Evolutionary conservation across 2,797 vertebrate species (phyloP).

Genomic region (Poecilia picta): DNA sequence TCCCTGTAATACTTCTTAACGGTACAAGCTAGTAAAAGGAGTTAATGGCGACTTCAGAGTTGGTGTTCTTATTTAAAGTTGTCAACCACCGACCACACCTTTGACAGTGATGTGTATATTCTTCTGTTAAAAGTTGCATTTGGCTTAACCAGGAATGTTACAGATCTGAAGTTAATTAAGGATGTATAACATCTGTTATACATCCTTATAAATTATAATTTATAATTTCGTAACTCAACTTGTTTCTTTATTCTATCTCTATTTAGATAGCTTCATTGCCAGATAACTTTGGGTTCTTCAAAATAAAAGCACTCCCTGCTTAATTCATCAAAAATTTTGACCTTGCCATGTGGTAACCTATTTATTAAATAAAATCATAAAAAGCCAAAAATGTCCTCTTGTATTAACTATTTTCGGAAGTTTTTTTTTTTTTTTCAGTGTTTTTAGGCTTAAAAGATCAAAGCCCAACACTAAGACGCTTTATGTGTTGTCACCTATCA

Average conservation of each 20-base stretch:
- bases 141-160: neutral
- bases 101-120: neutral
- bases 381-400: neutral
- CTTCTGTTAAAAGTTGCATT: neutral
- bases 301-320: neutral
- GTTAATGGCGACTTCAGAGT: neutral
- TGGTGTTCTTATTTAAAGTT: neutral
- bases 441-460: neutral
- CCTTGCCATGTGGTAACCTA: neutral
- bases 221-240: neutral
- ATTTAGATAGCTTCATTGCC: neutral
- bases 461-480: neutral
- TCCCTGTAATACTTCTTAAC: neutral
- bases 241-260: neutral
- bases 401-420: neutral
- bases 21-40: neutral
- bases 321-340: neutral
- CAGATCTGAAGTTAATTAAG: neutral
- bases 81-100: neutral
- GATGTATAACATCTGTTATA: neutral
- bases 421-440: neutral
- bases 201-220: no score
- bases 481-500: slow-evolving; percentile 18
- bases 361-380: neutral
- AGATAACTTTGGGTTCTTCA: neutral